Percentiles rank a stretch among this genome's conserved stretches.
Conservation (phyloP, 2,113 vertebrate species). For the Vulpes ferrilata region DNA sequence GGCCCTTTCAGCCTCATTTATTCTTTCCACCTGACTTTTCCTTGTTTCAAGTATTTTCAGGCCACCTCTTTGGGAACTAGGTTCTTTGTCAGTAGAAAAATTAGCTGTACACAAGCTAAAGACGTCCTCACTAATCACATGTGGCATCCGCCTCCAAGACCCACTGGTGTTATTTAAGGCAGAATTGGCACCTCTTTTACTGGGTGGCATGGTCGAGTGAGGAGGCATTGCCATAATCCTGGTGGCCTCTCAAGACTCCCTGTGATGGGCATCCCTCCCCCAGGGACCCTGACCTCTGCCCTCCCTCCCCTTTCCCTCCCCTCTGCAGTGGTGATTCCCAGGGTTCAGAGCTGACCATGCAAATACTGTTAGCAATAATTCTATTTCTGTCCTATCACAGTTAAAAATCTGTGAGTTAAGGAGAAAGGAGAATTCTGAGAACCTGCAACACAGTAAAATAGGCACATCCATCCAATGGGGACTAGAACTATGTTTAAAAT, state of each 20-base stretch:
- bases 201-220: constrained; percentile 47
- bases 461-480: neutral
- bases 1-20: constrained; percentile 73
- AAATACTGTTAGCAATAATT: neutral
- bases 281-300: neutral
- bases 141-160: constrained; percentile 80
- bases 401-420: neutral
- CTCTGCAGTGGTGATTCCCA: neutral
- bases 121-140: constrained; percentile 82
- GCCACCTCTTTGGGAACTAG: constrained; percentile 83
- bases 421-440: neutral
- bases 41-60: constrained; percentile 85
- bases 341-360: neutral
- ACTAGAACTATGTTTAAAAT: neutral
- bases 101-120: constrained; percentile 85
- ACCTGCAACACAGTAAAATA: neutral
- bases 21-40: constrained; percentile 79
- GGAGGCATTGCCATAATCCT: neutral
- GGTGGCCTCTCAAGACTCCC: neutral
- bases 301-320: neutral
- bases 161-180: constrained; percentile 82
- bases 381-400: neutral
- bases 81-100: constrained; percentile 87
- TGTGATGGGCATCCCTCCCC: neutral
- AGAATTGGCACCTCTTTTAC: constrained; percentile 82